These are phyloP conservation scores for Phlogophora meticulosa DNA, from an alignment of 2,888 invertebrate species.

Conservation along the genomic window DNA sequence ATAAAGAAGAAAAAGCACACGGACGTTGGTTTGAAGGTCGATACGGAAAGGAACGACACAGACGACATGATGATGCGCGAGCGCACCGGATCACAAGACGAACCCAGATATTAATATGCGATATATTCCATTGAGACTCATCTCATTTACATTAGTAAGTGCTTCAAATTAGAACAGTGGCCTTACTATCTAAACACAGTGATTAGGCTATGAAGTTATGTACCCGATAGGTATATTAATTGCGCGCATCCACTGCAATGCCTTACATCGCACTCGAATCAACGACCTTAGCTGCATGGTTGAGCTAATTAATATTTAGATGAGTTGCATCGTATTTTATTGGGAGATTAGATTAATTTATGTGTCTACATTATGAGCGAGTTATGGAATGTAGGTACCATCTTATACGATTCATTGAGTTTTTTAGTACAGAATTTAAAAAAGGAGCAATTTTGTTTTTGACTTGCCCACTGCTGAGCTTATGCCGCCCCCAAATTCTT, in stretches of 20 bases:
- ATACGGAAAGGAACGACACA: slow-evolving; percentile 32
- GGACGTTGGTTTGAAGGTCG: slow-evolving; percentile 63
- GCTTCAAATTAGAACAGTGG: slow-evolving; percentile 75
- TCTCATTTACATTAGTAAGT: slow-evolving; percentile 78
- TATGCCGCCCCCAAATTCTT: no score
- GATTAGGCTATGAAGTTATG: slow-evolving; percentile 47
- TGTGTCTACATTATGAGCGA: not conserved
- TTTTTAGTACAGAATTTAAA: slow-evolving; percentile 7
- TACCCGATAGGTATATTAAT: slow-evolving; percentile 40
- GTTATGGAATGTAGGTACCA: slow-evolving; percentile 9
- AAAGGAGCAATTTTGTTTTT: slow-evolving; percentile 19
- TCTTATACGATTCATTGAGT: slow-evolving; percentile 30
- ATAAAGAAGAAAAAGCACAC: slow-evolving; percentile 1
- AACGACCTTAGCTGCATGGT: slow-evolving; percentile 45
- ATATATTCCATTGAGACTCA: slow-evolving; percentile 67
- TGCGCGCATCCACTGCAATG: slow-evolving; percentile 41
- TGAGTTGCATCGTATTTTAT: slow-evolving; percentile 41
- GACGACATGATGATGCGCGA: slow-evolving; percentile 47
- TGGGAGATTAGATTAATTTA: slow-evolving; percentile 22
- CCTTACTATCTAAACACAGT: slow-evolving; percentile 75
- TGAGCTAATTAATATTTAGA: slow-evolving; percentile 56
- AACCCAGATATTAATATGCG: slow-evolving; percentile 67
- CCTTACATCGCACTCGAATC: slow-evolving; percentile 23
- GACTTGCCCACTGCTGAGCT: no score
- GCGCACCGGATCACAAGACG: slow-evolving; percentile 66